A percentile compares a stretch with the other conserved stretches of the same genome.
phyloP scores from a whole-genome alignment of 2,888 invertebrate species.

The Tetranychus truncatus region DNA sequence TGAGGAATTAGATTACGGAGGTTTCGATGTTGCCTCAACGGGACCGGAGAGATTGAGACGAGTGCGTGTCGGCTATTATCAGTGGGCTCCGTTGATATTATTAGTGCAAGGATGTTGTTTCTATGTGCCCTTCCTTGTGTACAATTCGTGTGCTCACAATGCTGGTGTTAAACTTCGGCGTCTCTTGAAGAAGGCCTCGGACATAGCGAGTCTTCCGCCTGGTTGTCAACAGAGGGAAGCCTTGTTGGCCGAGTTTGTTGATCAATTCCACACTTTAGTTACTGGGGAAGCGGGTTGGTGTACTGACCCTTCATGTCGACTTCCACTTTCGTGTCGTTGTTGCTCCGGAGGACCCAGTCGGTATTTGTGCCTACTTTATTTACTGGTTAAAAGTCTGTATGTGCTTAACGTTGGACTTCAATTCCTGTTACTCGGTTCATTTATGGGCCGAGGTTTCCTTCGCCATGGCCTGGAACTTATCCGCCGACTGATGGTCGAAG shows the following conservation, averaged over 20 bases:
- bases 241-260: conserved; percentile 30
- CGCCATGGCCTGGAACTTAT: conserved; percentile 31
- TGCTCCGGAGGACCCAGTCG: conserved; percentile 29
- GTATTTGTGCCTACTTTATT: conserved; percentile 32
- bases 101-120: conserved; percentile 33
- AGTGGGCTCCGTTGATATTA: conserved; percentile 32
- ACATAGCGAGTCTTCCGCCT: conserved; percentile 29
- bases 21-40: conserved; percentile 26
- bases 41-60: conserved; percentile 27
- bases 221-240: conserved; percentile 31
- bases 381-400: conserved; percentile 33
- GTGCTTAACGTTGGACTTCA: conserved; percentile 33
- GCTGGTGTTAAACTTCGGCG: conserved; percentile 30
- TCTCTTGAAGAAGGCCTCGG: conserved; percentile 29
- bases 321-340: conserved; percentile 24
- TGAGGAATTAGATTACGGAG: conserved; percentile 28
- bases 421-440: conserved; percentile 33
- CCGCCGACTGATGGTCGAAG: conserved; percentile 28
- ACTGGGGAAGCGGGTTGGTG: conserved; percentile 30
- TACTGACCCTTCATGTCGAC: conserved; percentile 27
- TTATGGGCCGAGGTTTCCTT: conserved; percentile 31
- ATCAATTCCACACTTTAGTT: conserved; percentile 31
- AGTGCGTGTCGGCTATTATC: conserved; percentile 31
- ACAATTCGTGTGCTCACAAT: conserved; percentile 31
- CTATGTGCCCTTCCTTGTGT: conserved; percentile 34